phyloP scores from a whole-genome alignment of 2,113 vertebrate genomes.

The Equus quagga region DNA sequence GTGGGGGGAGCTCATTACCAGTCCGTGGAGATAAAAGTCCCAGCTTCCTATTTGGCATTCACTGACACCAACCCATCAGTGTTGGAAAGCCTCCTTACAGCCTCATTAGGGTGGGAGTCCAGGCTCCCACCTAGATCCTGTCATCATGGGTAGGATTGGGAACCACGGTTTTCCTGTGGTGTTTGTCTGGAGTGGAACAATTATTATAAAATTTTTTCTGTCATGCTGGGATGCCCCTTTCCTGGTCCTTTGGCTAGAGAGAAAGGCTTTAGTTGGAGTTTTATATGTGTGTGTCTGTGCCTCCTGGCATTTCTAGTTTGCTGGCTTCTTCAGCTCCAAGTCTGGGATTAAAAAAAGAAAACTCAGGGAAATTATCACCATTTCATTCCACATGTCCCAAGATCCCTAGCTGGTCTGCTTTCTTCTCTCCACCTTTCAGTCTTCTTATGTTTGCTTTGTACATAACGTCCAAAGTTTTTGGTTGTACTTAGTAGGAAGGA shows the following conservation, averaged over 20 bases:
- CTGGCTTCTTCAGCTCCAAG: not conserved
- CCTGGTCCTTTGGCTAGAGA: not conserved
- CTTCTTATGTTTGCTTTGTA: not conserved
- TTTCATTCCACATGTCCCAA: not conserved
- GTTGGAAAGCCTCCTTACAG: not conserved
- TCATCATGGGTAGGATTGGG: too few species aligned
- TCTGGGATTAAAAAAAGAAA: not conserved
- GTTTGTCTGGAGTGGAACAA: not conserved
- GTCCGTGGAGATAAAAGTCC: not conserved
- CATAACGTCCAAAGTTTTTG: not conserved
- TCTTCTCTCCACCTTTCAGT: not conserved
- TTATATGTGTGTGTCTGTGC: not conserved
- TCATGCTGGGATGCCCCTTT: not conserved
- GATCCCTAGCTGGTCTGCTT: rapidly evolving
- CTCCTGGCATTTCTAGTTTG: not conserved
- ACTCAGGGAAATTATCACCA: not conserved
- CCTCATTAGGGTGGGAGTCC: not conserved
- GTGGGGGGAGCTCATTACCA: not conserved
- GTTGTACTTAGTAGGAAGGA: not conserved
- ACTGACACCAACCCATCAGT: not conserved
- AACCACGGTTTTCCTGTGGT: not conserved
- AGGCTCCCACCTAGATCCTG: not conserved
- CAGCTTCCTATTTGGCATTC: not conserved
- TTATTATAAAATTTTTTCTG: not conserved
- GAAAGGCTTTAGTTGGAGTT: not conserved